Base-by-base conservation (phyloP, 2,888 invertebrate genomes). In the Monopis laevigella region DNA sequence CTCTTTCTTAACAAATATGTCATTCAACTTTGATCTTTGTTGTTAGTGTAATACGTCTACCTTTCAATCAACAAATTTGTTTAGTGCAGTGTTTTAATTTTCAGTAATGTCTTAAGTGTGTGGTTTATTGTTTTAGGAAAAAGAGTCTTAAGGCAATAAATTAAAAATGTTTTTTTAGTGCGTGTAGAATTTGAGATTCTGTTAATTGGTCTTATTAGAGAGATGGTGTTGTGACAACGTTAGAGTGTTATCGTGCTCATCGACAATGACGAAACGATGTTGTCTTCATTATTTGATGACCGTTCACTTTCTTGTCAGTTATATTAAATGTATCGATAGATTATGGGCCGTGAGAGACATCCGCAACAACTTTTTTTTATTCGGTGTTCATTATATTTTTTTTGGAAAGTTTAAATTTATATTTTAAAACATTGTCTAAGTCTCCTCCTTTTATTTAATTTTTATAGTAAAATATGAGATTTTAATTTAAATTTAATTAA, bases 191-290 rank as follows among this genome's bases (percentile, higher is more conserved):
- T 54, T 58, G 62, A 59, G 64, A 62, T 72, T 61, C 64, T 71
- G 70, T 78, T 80, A 80, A 80, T 80, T 80, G 78, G 78, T 64
- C 75, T 78, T 77, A 80, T 80, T 80, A 78, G 69, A 66, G 60
- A 74, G 77, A 78, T 73, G 66, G 71, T 80, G 78, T 80, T 80
- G 78, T 80, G 80, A 80, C 80, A 80, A 77, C 67, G 60, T 58
- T 62, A 72, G 72, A 78, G 78, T 77, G 78, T 67, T 80, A 80
- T 80, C 80, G 77, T 78, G 77, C 58, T 61, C 73, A 80, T 78
- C 80, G 73, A 80, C 80, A 80, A 77, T 78, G 80, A 80, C 78
- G 80, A 80, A 80, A 80, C 80, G 78, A 73, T 69, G 74, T 72
- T 78, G 78, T 78, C 78, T 78, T 80, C 74, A 78, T 78, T 77